These are phyloP conservation scores for Hylia prasina DNA, from an alignment of 2,113 vertebrate species.

Conservation along the genomic window DNA sequence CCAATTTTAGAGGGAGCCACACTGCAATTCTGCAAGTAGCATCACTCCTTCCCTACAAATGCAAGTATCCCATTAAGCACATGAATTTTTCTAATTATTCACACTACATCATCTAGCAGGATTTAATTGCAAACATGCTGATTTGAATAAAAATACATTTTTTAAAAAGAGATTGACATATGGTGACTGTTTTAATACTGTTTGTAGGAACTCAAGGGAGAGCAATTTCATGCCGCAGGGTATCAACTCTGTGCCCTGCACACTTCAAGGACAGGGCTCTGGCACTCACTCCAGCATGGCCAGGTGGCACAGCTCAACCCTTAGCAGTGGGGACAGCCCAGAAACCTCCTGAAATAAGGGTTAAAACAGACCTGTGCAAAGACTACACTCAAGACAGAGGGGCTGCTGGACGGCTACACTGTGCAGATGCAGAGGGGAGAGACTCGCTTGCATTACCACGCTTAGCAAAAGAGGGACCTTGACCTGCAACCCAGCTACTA, in stretches of 20 bases:
- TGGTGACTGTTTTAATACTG: background rate
- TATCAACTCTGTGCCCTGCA: background rate
- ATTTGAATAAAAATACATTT: background rate
- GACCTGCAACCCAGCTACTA: background rate
- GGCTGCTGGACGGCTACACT: background rate
- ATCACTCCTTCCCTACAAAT: background rate
- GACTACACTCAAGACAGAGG: accelerated
- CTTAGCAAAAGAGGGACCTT: background rate
- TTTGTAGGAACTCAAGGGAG: background rate
- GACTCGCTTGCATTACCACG: accelerated
- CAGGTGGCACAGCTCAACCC: background rate
- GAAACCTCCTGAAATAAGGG: background rate
- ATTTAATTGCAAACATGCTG: slow-evolving; percentile 13
- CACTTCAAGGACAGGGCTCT: background rate
- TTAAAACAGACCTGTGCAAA: background rate
- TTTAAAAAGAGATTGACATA: background rate
- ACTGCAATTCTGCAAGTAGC: background rate
- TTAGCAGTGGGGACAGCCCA: background rate
- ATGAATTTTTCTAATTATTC: background rate
- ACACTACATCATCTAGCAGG: background rate
- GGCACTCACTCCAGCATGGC: accelerated
- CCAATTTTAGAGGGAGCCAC: background rate
- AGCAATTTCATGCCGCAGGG: background rate
- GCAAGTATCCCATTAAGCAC: background rate
- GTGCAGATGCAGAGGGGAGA: background rate